Conservation (phyloP, 1,140 invertebrate genomes). For the Neomicropteryx cornuta region DNA sequence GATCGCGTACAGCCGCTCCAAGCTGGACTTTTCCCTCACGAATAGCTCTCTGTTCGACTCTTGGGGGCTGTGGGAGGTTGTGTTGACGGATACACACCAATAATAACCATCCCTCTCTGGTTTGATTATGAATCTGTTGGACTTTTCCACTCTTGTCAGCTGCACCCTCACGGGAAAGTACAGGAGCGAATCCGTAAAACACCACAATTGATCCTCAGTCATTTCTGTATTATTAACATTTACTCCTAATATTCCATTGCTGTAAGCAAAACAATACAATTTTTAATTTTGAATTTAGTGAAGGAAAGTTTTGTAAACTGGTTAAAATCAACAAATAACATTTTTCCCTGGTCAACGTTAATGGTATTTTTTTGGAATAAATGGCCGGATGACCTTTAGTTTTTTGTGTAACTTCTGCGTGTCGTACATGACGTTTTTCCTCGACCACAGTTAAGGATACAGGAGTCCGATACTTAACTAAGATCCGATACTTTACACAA, state of each 20-base stretch:
- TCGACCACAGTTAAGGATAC: too few species aligned
- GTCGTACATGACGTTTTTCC: too few species aligned
- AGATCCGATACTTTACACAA: too few species aligned
- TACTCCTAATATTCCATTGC: conserved; percentile 22
- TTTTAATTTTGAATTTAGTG: background rate
- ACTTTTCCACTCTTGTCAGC: conserved; percentile 14
- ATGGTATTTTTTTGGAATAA: background rate
- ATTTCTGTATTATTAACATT: conserved; percentile 17
- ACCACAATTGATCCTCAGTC: conserved; percentile 20
- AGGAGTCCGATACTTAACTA: too few species aligned
- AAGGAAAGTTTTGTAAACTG: background rate
- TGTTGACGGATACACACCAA: conserved; percentile 29
- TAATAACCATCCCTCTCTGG: conserved; percentile 29
- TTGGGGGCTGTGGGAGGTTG: conserved; percentile 16
- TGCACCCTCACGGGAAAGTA: conserved; percentile 22
- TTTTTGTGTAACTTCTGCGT: too few species aligned
- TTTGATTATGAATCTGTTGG: conserved; percentile 18
- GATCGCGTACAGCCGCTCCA: conserved; percentile 22
- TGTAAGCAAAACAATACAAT: conserved; percentile 14
- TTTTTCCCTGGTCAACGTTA: background rate
- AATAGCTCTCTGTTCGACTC: conserved; percentile 30
- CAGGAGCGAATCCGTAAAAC: conserved; percentile 28
- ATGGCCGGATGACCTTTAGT: too few species aligned
- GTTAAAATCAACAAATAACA: background rate
- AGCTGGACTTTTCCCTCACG: conserved; percentile 20